These are phyloP conservation scores for Trichopoda pennipes DNA, from an alignment of 2,888 invertebrate genomes.

Conservation along the genomic window DNA sequence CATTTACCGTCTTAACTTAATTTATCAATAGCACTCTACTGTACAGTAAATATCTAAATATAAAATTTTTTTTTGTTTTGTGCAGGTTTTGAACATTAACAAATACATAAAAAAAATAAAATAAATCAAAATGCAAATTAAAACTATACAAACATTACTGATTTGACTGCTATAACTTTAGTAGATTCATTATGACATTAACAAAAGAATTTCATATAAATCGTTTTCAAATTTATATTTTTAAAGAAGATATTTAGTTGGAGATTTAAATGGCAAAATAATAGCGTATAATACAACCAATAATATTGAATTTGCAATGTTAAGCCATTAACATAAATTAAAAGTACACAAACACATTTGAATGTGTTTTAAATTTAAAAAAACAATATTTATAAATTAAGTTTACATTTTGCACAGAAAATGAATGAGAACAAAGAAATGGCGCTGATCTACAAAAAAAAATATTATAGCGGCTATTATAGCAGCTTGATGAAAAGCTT, in stretches of 20 bases:
- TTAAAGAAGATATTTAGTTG: conserved; percentile 35
- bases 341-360: conserved; percentile 37
- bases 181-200: conserved; percentile 52
- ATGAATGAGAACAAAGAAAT: conserved; percentile 4
- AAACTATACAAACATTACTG: background rate
- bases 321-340: conserved; percentile 78
- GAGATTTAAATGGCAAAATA: background rate
- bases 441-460: background rate
- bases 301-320: conserved; percentile 74
- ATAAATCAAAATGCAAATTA: background rate
- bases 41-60: too few species aligned
- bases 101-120: too few species aligned
- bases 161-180: conserved; percentile 2
- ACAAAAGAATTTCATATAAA: conserved; percentile 53
- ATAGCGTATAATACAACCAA: conserved; percentile 13
- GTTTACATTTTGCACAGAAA: conserved; percentile 9
- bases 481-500: background rate
- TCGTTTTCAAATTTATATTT: conserved; percentile 49
- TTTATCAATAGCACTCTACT: too few species aligned
- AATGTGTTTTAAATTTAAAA: background rate
- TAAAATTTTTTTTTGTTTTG: too few species aligned
- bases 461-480: background rate
- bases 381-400: conserved; percentile 19
- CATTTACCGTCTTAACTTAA: too few species aligned
- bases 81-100: too few species aligned